A percentile compares a stretch with the other conserved stretches of the same genome.
phyloP scores from a whole-genome alignment of 2,888 invertebrate genomes.

The Platynereis dumerilii region DNA sequence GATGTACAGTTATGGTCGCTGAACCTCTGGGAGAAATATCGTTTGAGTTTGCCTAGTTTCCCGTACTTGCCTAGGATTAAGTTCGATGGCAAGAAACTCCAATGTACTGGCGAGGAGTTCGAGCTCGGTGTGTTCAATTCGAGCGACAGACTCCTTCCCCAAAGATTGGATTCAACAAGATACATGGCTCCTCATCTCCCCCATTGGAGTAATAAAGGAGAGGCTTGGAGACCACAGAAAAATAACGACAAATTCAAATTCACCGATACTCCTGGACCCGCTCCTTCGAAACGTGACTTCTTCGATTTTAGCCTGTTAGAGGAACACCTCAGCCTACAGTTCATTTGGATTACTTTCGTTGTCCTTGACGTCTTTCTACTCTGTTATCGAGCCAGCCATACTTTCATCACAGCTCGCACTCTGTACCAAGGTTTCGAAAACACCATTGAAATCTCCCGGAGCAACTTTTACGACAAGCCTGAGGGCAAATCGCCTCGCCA shows the following conservation, averaged over 20 bases:
- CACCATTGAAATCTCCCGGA: constrained; percentile 14
- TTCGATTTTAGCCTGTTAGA: constrained; percentile 24
- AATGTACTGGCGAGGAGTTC: no score
- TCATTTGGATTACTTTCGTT: constrained; percentile 34
- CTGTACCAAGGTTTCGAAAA: constrained; percentile 30
- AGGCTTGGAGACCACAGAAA: constrained; percentile 19
- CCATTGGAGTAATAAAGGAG: constrained; percentile 9
- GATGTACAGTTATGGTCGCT: constrained; percentile 33
- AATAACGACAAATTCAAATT: constrained; percentile 28
- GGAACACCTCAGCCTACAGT: constrained; percentile 19
- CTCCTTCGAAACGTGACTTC: background rate
- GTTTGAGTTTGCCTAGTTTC: background rate
- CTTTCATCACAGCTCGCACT: constrained; percentile 29
- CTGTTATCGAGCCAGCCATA: constrained; percentile 34
- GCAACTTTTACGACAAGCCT: background rate
- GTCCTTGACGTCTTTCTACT: constrained; percentile 34
- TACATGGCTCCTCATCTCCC: constrained; percentile 21
- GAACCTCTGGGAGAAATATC: constrained; percentile 38
- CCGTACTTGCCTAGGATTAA: background rate
- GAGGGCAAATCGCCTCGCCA: no score
- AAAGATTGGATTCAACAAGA: constrained; percentile 16
- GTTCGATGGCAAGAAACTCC: no score
- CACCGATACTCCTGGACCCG: background rate
- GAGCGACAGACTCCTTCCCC: no score
- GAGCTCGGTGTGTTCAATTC: background rate